Evolutionary conservation across 2,113 vertebrate genomes (phyloP).

Genomic region (Orthonyx spaldingii): DNA sequence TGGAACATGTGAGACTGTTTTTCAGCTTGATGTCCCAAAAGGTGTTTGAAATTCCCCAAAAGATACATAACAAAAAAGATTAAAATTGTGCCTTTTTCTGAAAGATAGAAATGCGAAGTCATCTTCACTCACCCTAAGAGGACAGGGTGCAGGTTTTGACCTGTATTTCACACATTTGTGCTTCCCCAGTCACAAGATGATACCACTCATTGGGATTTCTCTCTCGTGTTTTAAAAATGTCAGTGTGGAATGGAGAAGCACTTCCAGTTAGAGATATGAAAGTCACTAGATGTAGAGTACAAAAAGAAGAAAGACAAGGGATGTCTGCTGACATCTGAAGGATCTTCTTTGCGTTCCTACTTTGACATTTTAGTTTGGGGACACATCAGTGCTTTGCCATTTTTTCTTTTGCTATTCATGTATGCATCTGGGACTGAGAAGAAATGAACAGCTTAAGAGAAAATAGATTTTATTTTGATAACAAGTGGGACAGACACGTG

Average conservation of each 20-base stretch:
- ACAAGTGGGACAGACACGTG: neutral
- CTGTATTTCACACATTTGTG: neutral
- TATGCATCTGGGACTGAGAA: neutral
- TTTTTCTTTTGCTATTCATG: neutral
- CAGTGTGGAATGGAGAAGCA: neutral
- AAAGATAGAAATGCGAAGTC: neutral
- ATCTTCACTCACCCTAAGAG: rapidly evolving
- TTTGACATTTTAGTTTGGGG: neutral
- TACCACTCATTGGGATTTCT: neutral
- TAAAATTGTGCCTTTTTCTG: neutral
- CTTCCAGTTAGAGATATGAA: neutral
- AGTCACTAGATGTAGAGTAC: neutral
- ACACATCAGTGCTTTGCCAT: neutral
- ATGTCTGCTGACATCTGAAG: neutral
- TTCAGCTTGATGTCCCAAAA: neutral
- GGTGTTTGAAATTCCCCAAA: neutral
- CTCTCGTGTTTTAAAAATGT: neutral
- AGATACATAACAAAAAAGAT: neutral
- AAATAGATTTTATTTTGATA: neutral
- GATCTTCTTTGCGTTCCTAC: neutral
- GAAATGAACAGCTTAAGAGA: neutral
- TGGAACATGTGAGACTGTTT: neutral
- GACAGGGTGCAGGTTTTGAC: neutral
- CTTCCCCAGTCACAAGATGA: neutral
- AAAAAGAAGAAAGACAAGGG: neutral